A percentile compares a stretch with the other conserved stretches of the same genome.
These are phyloP conservation scores for Diplolepis rosae DNA, from an alignment of 2,888 invertebrate species.

Conservation along the genomic window DNA sequence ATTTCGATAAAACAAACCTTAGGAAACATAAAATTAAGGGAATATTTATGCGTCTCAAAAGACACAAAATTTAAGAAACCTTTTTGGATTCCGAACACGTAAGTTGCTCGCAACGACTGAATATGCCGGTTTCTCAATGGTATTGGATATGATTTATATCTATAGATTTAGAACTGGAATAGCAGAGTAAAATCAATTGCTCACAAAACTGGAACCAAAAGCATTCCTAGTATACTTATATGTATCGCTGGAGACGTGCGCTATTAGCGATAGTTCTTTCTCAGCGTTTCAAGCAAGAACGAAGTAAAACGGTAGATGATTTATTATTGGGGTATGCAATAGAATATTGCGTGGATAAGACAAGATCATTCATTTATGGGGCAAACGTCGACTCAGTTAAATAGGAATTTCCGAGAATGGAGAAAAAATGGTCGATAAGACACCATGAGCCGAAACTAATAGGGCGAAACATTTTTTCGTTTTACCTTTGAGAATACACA, in stretches of 20 bases:
- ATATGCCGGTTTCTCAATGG: background rate
- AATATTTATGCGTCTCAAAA: too few relatives aligned
- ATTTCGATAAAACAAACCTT: too few relatives aligned
- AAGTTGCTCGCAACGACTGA: too few relatives aligned
- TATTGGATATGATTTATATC: background rate
- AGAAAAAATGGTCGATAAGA: background rate
- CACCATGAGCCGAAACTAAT: background rate
- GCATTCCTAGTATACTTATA: background rate
- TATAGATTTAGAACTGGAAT: slow-evolving; percentile 3
- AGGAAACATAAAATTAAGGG: too few relatives aligned
- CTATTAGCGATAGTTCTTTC: background rate
- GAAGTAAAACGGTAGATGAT: slow-evolving; percentile 3
- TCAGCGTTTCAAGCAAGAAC: slow-evolving; percentile 13
- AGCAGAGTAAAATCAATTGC: slow-evolving; percentile 4
- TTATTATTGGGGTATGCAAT: slow-evolving; percentile 6
- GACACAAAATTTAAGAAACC: too few relatives aligned
- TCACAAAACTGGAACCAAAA: slow-evolving; percentile 11
- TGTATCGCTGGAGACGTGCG: slow-evolving; percentile 4
- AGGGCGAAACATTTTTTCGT: background rate
- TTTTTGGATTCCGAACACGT: too few relatives aligned
- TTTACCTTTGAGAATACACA: background rate
- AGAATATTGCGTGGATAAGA: background rate
- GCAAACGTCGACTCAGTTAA: background rate
- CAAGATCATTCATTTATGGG: background rate
- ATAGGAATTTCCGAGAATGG: background rate